Base-by-base conservation (phyloP, 2,888 invertebrate species). In the Atethmia centrago region DNA sequence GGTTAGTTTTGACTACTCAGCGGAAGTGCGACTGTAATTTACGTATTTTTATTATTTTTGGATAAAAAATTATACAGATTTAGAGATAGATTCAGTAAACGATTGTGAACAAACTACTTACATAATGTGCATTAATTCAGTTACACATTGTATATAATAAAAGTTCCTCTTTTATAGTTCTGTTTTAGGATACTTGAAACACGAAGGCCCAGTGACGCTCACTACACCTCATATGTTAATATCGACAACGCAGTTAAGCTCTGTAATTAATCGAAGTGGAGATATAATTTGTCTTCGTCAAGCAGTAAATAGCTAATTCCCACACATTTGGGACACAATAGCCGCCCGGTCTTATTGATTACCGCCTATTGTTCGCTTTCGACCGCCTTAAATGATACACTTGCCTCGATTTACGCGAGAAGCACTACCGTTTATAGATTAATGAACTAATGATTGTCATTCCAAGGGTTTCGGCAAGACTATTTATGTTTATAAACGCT, bases 281-380 rank as follows among this genome's bases (percentile, higher is more conserved):
- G 90, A 92, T 93, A 95, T 94, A 95, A 96, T 96, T 96, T 95
- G 94, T 96, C 96, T 96, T 95, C 95, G 96, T 96, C 96, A 94
- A 89, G 92, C 89, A 92, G 93, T 93, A 95, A 96, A 95, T 94
- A 95, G 95, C 95, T 95, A 95, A 96, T 96, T 95, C 95, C 94
- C 93, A 92, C 95, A 95, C 95, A 95, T 95, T 96, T 95, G 92
- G 91, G 91, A 92, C 92, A 96, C 96, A 96, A 96, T 95, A 91
- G 95, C 88, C 91, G 89, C 89, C 91, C 89, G 91, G 88, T 90
- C 91, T 95, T 95, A 96, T 96, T 96, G 96, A 96, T 96, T 95
- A 94, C 94, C 89, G 79, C 78, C 95, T 91, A 95, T 96, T 96
- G 95, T 96, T 93, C 94, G 91, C 91, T 93, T 91, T 92, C 89